Percentiles rank a stretch among this genome's conserved stretches.
These are phyloP conservation scores for Choristoneura fumiferana DNA, from an alignment of 1,140 invertebrate species.

Conservation along the genomic window DNA sequence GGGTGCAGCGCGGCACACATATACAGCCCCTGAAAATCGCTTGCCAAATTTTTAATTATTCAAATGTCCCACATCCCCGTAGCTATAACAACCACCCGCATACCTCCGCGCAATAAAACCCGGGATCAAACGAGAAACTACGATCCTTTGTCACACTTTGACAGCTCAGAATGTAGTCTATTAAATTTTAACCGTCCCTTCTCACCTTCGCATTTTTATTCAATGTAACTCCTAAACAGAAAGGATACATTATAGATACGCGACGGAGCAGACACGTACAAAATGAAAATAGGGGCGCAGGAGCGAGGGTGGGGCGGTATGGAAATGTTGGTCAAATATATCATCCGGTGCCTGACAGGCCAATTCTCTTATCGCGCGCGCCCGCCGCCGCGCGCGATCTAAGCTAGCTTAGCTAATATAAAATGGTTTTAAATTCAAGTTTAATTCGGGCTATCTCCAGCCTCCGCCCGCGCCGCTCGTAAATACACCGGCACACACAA, in stretches of 20 bases:
- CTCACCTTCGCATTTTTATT: constrained; percentile 61
- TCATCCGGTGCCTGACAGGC: constrained; percentile 90
- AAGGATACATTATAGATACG: constrained; percentile 70
- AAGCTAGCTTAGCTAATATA: constrained; percentile 77
- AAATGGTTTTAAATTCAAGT: constrained; percentile 78
- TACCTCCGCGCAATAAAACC: constrained; percentile 25
- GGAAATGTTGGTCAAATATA: constrained; percentile 93
- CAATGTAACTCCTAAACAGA: constrained; percentile 62
- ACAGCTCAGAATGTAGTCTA: constrained; percentile 54
- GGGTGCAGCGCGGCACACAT: constrained; percentile 26
- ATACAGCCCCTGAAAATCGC: constrained; percentile 16
- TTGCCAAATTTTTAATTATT: constrained; percentile 63
- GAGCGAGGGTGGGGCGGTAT: constrained; percentile 78
- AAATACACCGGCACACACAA: constrained; percentile 60
- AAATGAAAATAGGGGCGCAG: constrained; percentile 74
- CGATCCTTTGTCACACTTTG: constrained; percentile 51
- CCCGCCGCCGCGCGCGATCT: constrained; percentile 65
- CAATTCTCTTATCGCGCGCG: constrained; percentile 89
- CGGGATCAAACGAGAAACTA: constrained; percentile 29
- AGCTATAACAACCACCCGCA: constrained; percentile 15
- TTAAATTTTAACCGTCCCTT: constrained; percentile 57
- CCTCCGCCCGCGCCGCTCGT: constrained; percentile 44
- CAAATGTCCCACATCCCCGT: constrained; percentile 29
- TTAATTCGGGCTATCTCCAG: constrained; percentile 74
- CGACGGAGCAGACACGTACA: constrained; percentile 71